Percentiles rank a stretch among this genome's conserved stretches.
Conservation (phyloP, 53 echinoderm and acorn worm genomes). For the Hippasteria phrygiana region DNA sequence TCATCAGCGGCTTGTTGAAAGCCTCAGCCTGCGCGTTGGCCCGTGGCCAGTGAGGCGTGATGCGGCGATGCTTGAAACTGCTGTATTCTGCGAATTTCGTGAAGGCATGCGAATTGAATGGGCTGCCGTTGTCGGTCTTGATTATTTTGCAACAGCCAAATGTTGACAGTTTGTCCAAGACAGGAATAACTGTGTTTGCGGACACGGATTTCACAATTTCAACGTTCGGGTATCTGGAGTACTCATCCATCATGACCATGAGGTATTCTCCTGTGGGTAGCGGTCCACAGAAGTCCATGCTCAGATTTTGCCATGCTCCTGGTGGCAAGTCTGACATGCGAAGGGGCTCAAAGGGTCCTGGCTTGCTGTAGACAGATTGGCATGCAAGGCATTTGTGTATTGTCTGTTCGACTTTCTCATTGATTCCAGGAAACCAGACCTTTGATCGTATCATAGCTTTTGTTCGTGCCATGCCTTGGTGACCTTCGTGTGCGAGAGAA, state of each 20-base stretch:
- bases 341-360: background rate
- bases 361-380: constrained; percentile 17
- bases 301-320: constrained; percentile 49
- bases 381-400: constrained; percentile 28
- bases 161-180: constrained; percentile 19
- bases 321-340: background rate
- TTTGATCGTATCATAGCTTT: constrained; percentile 58
- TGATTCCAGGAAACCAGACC: constrained; percentile 64
- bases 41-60: constrained; percentile 72
- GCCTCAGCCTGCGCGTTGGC: constrained; percentile 4
- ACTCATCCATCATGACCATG: constrained; percentile 4
- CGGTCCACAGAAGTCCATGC: constrained; percentile 72
- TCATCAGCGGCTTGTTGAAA: background rate
- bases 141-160: constrained; percentile 29
- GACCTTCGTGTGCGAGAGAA: constrained; percentile 47
- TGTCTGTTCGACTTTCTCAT: constrained; percentile 14
- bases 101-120: background rate
- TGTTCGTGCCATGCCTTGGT: constrained; percentile 54
- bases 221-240: constrained; percentile 7
- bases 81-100: constrained; percentile 1
- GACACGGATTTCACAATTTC: constrained; percentile 21
- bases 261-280: constrained; percentile 33
- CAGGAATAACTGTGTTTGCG: constrained; percentile 11
- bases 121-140: constrained; percentile 71
- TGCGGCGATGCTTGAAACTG: constrained; percentile 68